Conservation (phyloP, 2,113 vertebrate species). For the Origma solitaria region DNA sequence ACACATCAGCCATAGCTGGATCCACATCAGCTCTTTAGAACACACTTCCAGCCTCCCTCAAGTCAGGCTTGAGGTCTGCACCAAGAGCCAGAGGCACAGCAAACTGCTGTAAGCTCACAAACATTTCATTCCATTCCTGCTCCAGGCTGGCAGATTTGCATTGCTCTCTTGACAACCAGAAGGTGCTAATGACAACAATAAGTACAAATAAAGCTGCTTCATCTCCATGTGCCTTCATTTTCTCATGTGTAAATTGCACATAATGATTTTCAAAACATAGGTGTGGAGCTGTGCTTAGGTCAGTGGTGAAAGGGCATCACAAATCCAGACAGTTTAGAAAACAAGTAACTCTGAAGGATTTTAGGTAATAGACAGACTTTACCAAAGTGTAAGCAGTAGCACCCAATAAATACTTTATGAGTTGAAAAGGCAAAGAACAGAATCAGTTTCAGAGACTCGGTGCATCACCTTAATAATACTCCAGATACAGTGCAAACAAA, state of each 20-base stretch:
- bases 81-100: background rate
- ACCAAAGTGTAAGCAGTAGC: background rate
- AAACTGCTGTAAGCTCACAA: background rate
- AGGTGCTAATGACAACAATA: background rate
- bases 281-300: background rate
- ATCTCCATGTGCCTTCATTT: background rate
- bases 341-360: background rate
- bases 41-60: background rate
- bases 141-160: background rate
- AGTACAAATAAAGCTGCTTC: background rate
- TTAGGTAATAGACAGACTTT: background rate
- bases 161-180: background rate
- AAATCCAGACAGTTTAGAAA: background rate
- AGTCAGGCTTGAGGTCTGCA: background rate
- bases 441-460: background rate
- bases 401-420: background rate
- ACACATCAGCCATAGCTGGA: background rate
- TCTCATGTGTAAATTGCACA: background rate
- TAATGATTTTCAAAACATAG: background rate
- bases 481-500: accelerated
- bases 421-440: background rate
- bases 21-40: background rate
- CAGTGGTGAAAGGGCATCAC: background rate
- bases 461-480: background rate
- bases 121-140: background rate